Evolutionary conservation across 2,888 invertebrate genomes (phyloP).

Genomic region (Lepidocyrtinus sp.): DNA sequence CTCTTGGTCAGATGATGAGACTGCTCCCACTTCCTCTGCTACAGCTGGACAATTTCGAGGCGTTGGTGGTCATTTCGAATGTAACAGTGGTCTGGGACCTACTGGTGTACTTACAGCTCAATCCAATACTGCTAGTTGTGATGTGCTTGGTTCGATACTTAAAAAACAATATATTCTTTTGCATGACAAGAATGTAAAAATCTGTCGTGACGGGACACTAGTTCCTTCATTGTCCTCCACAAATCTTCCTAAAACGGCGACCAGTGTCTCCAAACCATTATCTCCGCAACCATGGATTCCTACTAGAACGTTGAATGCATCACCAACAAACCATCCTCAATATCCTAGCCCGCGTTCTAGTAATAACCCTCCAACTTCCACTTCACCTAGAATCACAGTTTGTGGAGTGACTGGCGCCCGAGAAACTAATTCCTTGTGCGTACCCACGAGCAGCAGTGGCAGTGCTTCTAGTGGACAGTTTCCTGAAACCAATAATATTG

Average conservation of each 20-base stretch:
- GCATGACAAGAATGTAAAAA: slow-evolving; percentile 71
- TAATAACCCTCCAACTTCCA: slow-evolving; percentile 3
- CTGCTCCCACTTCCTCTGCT: neutral
- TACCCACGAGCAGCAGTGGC: neutral
- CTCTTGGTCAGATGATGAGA: slow-evolving; percentile 20
- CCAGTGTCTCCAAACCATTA: no score
- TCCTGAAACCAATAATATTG: no score
- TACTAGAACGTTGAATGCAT: neutral
- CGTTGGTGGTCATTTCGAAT: neutral
- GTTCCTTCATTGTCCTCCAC: slow-evolving; percentile 58
- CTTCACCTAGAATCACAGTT: slow-evolving; percentile 3
- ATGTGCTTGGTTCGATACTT: slow-evolving; percentile 72
- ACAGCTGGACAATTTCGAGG: neutral
- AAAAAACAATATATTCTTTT: slow-evolving; percentile 72
- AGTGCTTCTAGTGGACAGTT: no score
- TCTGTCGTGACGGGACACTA: slow-evolving; percentile 72
- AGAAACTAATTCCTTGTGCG: neutral
- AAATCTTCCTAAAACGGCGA: slow-evolving; percentile 38
- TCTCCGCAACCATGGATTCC: no score
- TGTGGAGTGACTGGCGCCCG: slow-evolving; percentile 27
- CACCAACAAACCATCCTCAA: neutral
- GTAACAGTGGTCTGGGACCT: neutral
- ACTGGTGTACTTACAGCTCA: slow-evolving; percentile 23
- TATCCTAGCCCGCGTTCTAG: neutral
- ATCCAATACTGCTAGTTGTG: slow-evolving; percentile 63